Conservation (phyloP, 2,113 vertebrate genomes). For the Solea solea region DNA sequence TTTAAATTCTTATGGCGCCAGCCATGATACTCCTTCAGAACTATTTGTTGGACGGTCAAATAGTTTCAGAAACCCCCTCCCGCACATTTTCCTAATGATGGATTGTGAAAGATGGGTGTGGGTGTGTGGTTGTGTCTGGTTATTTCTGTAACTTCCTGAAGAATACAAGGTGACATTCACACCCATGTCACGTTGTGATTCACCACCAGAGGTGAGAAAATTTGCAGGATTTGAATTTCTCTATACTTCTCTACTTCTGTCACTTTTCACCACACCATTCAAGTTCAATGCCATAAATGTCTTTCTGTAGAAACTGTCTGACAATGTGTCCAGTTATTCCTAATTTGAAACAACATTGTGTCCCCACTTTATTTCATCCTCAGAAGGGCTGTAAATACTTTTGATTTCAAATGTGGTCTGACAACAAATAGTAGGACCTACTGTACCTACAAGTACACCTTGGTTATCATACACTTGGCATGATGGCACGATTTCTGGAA, state of each 20-base stretch:
- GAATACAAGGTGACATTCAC: not conserved
- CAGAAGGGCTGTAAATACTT: not conserved
- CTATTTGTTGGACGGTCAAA: not conserved
- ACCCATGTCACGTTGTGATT: not conserved
- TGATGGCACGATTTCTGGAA: too few relatives aligned
- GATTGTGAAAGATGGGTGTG: not conserved
- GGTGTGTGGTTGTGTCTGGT: not conserved
- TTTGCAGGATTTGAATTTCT: not conserved
- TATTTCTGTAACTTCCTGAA: not conserved
- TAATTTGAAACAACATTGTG: not conserved
- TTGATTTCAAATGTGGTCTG: not conserved
- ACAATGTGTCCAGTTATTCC: too few relatives aligned
- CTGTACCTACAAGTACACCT: not conserved
- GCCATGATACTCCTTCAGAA: not conserved
- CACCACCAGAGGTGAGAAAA: not conserved
- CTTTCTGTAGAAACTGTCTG: too few relatives aligned
- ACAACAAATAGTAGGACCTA: not conserved
- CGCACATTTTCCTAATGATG: not conserved
- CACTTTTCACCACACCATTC: not conserved
- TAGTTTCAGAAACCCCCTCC: not conserved
- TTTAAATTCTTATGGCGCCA: not conserved
- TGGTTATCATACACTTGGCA: too few relatives aligned
- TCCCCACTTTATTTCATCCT: not conserved
- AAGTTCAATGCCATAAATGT: not conserved
- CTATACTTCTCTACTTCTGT: not conserved